phyloP scores from a whole-genome alignment of 2,888 invertebrate species.

The Leptarthrus brevirostris region DNA sequence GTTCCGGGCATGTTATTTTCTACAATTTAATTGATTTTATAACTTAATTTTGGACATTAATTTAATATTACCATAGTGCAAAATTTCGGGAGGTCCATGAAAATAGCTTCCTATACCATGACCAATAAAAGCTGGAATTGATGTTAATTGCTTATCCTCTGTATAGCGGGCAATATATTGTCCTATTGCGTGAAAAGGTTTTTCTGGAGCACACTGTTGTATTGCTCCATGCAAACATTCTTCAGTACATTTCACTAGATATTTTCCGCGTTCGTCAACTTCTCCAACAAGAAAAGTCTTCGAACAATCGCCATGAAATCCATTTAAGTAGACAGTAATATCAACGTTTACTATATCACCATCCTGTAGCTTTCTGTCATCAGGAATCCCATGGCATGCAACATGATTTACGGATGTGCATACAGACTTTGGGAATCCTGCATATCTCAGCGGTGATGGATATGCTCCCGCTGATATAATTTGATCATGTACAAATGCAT shows the following conservation, averaged over 20 bases:
- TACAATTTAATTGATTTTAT: conserved; percentile 58
- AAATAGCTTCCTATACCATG: conserved; percentile 95
- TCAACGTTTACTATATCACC: conserved; percentile 94
- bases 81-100: conserved; percentile 92
- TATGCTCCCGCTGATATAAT: conserved; percentile 81
- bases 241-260: conserved; percentile 78
- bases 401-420: conserved; percentile 94
- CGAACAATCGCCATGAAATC: conserved; percentile 93
- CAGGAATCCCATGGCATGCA: conserved; percentile 94
- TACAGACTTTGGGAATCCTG: conserved; percentile 86
- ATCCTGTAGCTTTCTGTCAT: conserved; percentile 79
- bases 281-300: conserved; percentile 86
- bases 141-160: conserved; percentile 71
- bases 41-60: neutral
- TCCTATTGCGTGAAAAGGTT: conserved; percentile 74
- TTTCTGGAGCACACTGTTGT: conserved; percentile 72
- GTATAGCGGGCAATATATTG: conserved; percentile 75
- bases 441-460: conserved; percentile 90
- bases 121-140: conserved; percentile 86
- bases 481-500: conserved; percentile 77
- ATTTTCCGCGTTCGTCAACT: conserved; percentile 78
- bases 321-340: conserved; percentile 86
- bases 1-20: conserved; percentile 75
- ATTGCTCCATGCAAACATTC: conserved; percentile 76
- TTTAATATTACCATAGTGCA: conserved; percentile 76